Base-by-base conservation (phyloP, 2,113 vertebrate species). In the Colistium nudipinnis region DNA sequence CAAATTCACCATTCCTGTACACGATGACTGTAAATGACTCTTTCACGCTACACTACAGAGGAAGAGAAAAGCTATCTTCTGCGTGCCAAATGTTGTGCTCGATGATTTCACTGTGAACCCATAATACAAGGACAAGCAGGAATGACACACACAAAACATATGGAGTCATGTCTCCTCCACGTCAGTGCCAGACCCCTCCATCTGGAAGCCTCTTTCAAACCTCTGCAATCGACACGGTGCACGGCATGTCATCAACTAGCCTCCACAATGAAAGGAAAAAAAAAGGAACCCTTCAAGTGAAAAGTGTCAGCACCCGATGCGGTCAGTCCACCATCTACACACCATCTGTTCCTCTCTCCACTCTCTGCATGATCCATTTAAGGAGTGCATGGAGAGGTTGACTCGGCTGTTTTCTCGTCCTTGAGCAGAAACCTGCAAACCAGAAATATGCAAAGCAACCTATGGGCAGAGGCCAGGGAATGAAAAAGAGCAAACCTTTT, bases 121-220 rank as follows among this genome's bases (percentile, higher is more conserved):
- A 52, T 22, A 35, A 30, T 3, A 67, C 64, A 62, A 56, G 60
- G 49, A 64, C 48, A 22, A 33, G 44, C 51, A 70, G 35, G 75
- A 71, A 41, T 83, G 75, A 89, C 80, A 78, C 80, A 81, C 55
- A 70, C 31, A 61, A 71, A 84, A 72, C 64, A 85, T 49, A 75
- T 52, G 54, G 62, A 76, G 74, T 80, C 82, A 74, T 48, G 72
- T 84, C 81, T 89, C 48, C 69, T 77, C 49, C 54, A 80, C 31
- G 69, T 87, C 78, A 76, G 43, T 27, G 47, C 76, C 81, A 84
- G 81, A 78, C 65, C 68, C n/a, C 7, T 78, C 81, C 74, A 79
- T 85, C 78, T 88, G 76, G 41, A 80, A 62, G 69, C 60, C 31
- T 78, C 65, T 71, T 74, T 54, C 28, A 77, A 76, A 77, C 27